Evolutionary conservation across 2,113 vertebrate genomes (phyloP).

Genomic region (Ophiodon elongatus): DNA sequence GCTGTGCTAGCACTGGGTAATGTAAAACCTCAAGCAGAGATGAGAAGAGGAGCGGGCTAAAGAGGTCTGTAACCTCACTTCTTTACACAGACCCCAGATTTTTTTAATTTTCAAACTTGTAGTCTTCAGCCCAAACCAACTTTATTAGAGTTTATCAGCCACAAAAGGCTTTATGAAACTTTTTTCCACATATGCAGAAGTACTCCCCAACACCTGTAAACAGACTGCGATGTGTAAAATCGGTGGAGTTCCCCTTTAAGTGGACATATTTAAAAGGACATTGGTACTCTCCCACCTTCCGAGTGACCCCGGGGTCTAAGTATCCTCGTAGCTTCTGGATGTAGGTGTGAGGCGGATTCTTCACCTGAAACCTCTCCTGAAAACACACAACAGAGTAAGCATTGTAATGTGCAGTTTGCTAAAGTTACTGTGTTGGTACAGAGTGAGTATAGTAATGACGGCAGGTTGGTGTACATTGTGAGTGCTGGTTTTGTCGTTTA

Average conservation of each 20-base stretch:
- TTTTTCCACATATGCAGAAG: background rate
- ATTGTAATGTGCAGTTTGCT: conserved; percentile 20
- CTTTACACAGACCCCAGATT: background rate
- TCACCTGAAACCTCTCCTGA: conserved; percentile 97
- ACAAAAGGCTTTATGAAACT: background rate
- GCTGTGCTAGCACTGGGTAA: background rate
- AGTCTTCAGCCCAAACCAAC: background rate
- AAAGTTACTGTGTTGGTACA: background rate
- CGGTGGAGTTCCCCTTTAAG: background rate
- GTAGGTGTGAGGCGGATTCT: conserved; percentile 96
- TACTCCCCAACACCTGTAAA: background rate
- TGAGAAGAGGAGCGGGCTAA: background rate
- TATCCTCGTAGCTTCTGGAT: conserved; percentile 96
- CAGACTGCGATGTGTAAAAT: background rate
- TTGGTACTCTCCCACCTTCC: conserved; percentile 86
- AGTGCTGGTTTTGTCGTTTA: background rate
- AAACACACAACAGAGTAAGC: conserved; percentile 25
- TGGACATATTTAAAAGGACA: background rate
- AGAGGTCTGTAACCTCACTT: background rate
- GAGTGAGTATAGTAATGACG: background rate
- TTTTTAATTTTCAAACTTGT: background rate
- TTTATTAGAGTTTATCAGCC: background rate
- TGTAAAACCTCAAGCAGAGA: background rate
- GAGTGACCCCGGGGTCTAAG: conserved; percentile 92
- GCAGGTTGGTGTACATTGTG: conserved; percentile 11